Percentiles rank a stretch among this genome's conserved stretches.
Conservation (phyloP, 2,888 invertebrate genomes). For the Aspidapion aeneum region DNA sequence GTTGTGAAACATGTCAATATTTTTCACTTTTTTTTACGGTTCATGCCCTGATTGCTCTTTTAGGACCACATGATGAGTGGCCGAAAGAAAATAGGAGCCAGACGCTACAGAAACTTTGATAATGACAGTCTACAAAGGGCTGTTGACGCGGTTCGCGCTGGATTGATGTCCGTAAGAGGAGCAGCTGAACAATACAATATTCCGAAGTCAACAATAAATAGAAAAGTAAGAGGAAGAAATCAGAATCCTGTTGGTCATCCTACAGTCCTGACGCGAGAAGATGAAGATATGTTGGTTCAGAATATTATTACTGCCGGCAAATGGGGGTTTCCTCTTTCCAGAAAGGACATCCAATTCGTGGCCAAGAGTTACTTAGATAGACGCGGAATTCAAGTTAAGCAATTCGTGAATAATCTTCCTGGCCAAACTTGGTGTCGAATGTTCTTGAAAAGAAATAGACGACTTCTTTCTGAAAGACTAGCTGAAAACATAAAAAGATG, state of each 20-base stretch:
- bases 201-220: background rate
- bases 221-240: background rate
- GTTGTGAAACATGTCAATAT: no score
- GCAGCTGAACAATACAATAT: background rate
- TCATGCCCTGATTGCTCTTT: background rate
- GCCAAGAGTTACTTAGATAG: background rate
- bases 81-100: background rate
- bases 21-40: background rate
- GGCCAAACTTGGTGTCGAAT: background rate
- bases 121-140: background rate
- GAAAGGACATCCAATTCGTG: background rate
- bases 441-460: background rate
- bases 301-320: background rate
- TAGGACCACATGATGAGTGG: background rate
- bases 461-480: slow-evolving; percentile 11
- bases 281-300: background rate
- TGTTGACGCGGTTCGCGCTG: background rate
- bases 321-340: no score
- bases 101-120: background rate
- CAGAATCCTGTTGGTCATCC: background rate
- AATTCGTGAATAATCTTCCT: background rate
- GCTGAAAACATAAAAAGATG: slow-evolving; percentile 22
- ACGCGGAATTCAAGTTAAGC: background rate
- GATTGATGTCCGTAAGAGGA: background rate
- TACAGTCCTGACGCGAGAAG: background rate